Evolutionary conservation across 2,113 vertebrate species (phyloP), one percentile per base, ranked within the genome.

Genomic region (Hippocampus guttulatus): DNA sequence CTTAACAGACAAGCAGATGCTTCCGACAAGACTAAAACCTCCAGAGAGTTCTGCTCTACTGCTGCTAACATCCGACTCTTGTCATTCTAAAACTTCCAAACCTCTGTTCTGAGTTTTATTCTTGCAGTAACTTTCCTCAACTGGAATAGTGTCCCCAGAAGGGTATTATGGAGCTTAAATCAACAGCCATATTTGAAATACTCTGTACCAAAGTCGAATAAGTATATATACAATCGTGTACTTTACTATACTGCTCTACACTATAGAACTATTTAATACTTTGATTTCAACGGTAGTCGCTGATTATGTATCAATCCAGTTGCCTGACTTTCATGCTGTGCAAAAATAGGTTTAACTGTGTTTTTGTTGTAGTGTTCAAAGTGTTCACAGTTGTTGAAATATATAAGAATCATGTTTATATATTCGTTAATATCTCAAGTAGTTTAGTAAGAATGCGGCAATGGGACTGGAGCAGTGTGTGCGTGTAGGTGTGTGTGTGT

Each of bases 1-100:
- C 81, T 43, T 86, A 84, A 90, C 83, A 88, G 88, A 85, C 87
- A 88, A 78, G 77, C 88, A 88, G 84, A 81, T 90, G 88, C 78
- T 76, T 81, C 65, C 72, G 18, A 71, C 79, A 70, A 67, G 67
- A 74, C 77, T 63, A 63, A 83, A 84, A 71, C 45, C 87, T 82
- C 87, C 58, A 10, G 78, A 78, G 87, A 79, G 67, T 30, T 30
- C 20, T 58, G 67, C 67, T 80, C 71, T 68, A 74, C 76, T 76
- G 70, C 74, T 64, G 75, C 72, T 78, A 74, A 74, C 68, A 64
- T 69, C 20, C 71, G 68, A 67, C 75, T 80, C 82, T 83, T 83
- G 81, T 75, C 82, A 71, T 68, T 69, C 60, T 2, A 61, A 79
- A 85, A 76, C 64, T 61, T 79, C 69, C 61, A 76, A 73, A 76